Evolutionary conservation across 2,888 invertebrate species (phyloP), one percentile per base, ranked within the genome.

Genomic region (Hesperia comma): DNA sequence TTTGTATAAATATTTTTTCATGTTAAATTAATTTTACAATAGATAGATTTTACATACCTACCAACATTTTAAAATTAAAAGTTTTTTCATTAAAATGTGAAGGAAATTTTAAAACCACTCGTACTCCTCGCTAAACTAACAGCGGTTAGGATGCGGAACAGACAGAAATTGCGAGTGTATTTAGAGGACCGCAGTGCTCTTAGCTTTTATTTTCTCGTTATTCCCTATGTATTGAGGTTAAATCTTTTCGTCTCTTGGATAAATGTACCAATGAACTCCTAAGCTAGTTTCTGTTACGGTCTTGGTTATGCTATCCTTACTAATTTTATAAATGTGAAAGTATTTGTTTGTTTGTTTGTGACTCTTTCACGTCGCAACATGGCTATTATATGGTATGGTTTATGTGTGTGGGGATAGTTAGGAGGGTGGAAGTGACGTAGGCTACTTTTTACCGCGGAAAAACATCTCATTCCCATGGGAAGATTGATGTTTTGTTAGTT

Each of bases 81-180:
- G 49, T 8, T 19, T 40, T 56, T 60, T 70, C 66, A 67, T 69
- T 69, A 62, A 54, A 63, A 63, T 26, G 46, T 61, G 54, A 41
- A 54, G 53, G 26, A 64, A 61, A 66, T 66, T 68, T 66, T 62
- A 58, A 69, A 69, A 55, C 56, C 41, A 40, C 53, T 53, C 51
- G 55, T 51, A 49, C 46, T 58, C 54, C 33, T 43, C 37, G 64
- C 26, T 57, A 41, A 60, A 41, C 53, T 61, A 40, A 66, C 61
- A 62, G 68, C 43, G 66, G 68, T 61, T 37, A 63, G 68, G 53
- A 37, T 61, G 64, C 53, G 68, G 55, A 41, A 61, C 66, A 64
- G 68, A 66, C 69, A 68, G 58, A 60, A 68, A 63, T 63, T 64
- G 58, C 64, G 15, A 51, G 58, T 61, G 37, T 64, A 41, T 64